phyloP scores from a whole-genome alignment of 2,888 invertebrate genomes.

The Podotricha telesiphe region DNA sequence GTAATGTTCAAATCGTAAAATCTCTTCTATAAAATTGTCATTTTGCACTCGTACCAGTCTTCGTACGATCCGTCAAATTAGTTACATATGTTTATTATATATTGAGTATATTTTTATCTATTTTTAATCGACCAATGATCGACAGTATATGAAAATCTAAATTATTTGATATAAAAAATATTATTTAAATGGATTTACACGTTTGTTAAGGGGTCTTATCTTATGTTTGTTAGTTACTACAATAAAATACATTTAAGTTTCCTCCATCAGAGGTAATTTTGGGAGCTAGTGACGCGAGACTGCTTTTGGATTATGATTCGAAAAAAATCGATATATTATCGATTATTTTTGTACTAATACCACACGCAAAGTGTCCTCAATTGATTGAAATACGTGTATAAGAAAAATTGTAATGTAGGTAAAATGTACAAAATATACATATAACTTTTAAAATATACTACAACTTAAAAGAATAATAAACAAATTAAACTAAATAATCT shows the following conservation, averaged over 20 bases:
- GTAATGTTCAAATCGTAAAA: no score
- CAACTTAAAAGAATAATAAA: neutral
- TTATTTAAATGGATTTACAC: conserved; percentile 9
- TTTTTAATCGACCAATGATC: conserved; percentile 15
- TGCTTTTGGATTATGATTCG: neutral
- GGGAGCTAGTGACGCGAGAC: conserved; percentile 22
- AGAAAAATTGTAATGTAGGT: conserved; percentile 34
- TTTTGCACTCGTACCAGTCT: no score
- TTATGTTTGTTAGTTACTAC: conserved; percentile 17
- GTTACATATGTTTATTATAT: conserved; percentile 16
- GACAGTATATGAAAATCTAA: neutral
- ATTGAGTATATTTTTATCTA: conserved; percentile 1
- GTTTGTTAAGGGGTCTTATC: conserved; percentile 4
- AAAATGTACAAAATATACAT: conserved; percentile 44
- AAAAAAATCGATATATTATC: neutral
- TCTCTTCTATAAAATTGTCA: no score
- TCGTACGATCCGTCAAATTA: no score
- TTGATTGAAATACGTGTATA: conserved; percentile 27
- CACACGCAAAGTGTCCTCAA: conserved; percentile 41
- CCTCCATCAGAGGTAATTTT: conserved; percentile 11
- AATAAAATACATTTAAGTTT: conserved; percentile 14
- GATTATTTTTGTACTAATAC: neutral
- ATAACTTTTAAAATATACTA: conserved; percentile 17
- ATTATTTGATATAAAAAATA: conserved; percentile 11
- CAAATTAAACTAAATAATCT: conserved; percentile 11